Evolutionary conservation across 1,140 invertebrate genomes (phyloP), one percentile per base, ranked within the genome.

Genomic region (Heterodera carotae): DNA sequence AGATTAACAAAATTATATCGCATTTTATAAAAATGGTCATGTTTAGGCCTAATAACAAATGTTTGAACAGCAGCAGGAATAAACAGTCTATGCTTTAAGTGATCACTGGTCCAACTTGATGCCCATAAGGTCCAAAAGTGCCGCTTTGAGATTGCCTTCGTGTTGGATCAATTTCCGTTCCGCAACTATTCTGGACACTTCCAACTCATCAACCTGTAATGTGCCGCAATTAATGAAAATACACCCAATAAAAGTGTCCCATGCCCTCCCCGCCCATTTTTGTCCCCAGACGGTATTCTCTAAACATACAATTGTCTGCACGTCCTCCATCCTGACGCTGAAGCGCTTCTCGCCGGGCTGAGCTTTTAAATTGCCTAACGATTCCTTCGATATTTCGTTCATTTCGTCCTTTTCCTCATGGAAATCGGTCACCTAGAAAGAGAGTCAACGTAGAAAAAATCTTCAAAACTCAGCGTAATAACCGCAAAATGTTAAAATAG

Each of bases 371-470:
- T 78, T 78, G 48, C 77, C 71, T 34, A 78, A 62, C 39, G 75
- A 75, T 43, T 78, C 77, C 39, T 74, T 75, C 8, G 77, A 78
- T 25, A 78, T 60, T 59, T 76, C 77, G 48, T 68, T 77, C 48
- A 78, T 68, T 22, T 78, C 75, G 12, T 75, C 75, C n/a, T 62
- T 77, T 34, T 78, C 75, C 34, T 78, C 71, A 15, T 78, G 36
- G 43, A 77, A 78, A 22, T 78, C 77, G 33, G 72, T 74, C 15
- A 74, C 72, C 72, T 74, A 62, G 29, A 62, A 18, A 25, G 18
- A n/a, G n/a, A n/a, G n/a, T n/a, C n/a, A n/a, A 43, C 2, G 39
- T 56, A 15, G 48, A 22, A 56, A 56, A 53, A 53, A 56, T 15
- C 48, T 22, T 56, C 48, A 43, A 43, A 43, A 39, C 39, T 10